phyloP scores from a whole-genome alignment of 2,797 vertebrate genomes.

The Myioborus melanocephalus region DNA sequence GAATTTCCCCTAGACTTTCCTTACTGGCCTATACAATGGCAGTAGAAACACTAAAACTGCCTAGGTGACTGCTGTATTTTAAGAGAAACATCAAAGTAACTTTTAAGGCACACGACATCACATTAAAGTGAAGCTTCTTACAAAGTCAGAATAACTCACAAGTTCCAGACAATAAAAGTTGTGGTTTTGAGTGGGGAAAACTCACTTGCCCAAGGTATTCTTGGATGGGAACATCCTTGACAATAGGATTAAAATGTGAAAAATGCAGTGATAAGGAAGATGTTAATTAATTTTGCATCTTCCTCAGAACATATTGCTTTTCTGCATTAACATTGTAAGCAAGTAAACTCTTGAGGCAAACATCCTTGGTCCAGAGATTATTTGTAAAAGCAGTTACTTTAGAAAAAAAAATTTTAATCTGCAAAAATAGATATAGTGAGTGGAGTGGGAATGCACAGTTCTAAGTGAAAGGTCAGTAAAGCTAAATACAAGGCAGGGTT shows the following conservation, averaged over 20 bases:
- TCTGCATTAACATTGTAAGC: slow-evolving; percentile 51
- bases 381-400: slow-evolving; percentile 38
- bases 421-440: background rate
- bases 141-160: background rate
- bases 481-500: background rate
- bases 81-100: background rate
- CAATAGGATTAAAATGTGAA: slow-evolving; percentile 29
- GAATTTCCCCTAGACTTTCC: background rate
- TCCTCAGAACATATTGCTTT: slow-evolving; percentile 53
- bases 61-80: background rate
- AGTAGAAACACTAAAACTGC: background rate
- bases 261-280: slow-evolving; percentile 38
- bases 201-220: background rate
- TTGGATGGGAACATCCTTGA: slow-evolving; percentile 21
- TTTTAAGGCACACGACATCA: background rate
- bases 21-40: background rate
- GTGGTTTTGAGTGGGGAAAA: background rate
- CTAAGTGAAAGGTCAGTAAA: slow-evolving; percentile 22
- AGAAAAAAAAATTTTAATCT: background rate
- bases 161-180: background rate
- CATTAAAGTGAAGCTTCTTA: background rate
- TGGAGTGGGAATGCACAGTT: background rate
- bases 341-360: slow-evolving; percentile 53
- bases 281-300: slow-evolving; percentile 58
- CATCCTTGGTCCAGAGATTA: background rate